Percentiles rank a stretch among this genome's conserved stretches.
Conservation (phyloP, 2,888 invertebrate genomes). For the Amblyjoppa fuscipennis region DNA sequence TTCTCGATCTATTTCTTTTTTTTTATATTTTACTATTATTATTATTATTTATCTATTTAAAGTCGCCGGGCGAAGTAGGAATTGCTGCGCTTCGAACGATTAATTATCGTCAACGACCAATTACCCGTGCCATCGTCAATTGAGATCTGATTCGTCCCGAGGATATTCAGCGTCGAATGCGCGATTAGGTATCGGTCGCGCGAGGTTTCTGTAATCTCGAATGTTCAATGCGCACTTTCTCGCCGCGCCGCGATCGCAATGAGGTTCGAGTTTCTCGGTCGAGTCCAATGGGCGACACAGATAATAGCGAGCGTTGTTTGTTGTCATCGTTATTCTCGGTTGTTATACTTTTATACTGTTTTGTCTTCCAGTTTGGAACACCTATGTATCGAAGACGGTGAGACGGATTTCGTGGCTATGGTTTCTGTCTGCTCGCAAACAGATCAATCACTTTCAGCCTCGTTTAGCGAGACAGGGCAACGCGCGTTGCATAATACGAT, state of each 20-base stretch:
- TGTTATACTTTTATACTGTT: background rate
- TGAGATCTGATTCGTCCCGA: background rate
- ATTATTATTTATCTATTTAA: background rate
- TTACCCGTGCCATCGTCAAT: conserved; percentile 3
- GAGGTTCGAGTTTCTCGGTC: background rate
- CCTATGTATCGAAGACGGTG: background rate
- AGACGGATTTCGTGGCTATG: background rate
- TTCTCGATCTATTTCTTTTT: background rate
- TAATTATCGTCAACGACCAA: conserved; percentile 16
- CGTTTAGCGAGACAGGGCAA: conserved; percentile 1
- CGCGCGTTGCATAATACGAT: conserved; percentile 16
- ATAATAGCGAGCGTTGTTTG: conserved; percentile 6
- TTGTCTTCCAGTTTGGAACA: background rate
- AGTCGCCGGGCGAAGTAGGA: background rate
- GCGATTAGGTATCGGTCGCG: background rate
- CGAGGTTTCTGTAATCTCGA: background rate
- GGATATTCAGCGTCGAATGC: background rate
- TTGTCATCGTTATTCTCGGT: background rate
- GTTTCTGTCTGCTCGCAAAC: conserved; percentile 1
- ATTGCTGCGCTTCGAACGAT: background rate
- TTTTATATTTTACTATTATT: background rate
- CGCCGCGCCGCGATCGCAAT: background rate
- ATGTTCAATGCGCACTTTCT: background rate
- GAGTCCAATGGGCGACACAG: conserved; percentile 6
- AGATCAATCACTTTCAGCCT: conserved; percentile 16